Percentiles rank a stretch among this genome's conserved stretches.
These are phyloP conservation scores for Tenualosa ilisha DNA, from an alignment of 2,797 vertebrate genomes.

Conservation along the genomic window DNA sequence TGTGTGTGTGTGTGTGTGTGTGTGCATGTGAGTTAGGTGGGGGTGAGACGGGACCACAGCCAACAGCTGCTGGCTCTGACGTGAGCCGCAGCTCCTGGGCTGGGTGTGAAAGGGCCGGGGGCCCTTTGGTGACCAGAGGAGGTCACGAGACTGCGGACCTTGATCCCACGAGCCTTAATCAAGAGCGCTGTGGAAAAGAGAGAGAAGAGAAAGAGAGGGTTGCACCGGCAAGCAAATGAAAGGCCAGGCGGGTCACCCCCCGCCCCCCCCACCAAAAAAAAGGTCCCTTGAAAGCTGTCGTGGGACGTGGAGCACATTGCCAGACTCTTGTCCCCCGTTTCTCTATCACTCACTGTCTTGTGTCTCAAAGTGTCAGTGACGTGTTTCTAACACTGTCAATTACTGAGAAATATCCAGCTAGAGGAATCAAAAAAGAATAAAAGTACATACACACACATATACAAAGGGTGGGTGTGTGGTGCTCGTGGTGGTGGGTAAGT, in stretches of 20 bases:
- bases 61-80: slow-evolving; percentile 52
- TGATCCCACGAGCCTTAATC: slow-evolving; percentile 39
- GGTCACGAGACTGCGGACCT: slow-evolving; percentile 47
- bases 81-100: slow-evolving; percentile 42
- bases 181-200: slow-evolving; percentile 35
- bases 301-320: slow-evolving; percentile 28
- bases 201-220: slow-evolving; percentile 9
- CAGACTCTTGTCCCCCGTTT: neutral
- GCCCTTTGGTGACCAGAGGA: slow-evolving; percentile 49
- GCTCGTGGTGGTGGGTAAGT: no score
- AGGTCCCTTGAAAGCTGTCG: slow-evolving; percentile 8
- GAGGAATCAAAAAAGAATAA: neutral
- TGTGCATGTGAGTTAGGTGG: neutral
- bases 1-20: slow-evolving; percentile 23
- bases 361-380: neutral
- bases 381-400: neutral
- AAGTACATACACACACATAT: neutral
- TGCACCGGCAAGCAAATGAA: neutral
- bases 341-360: neutral
- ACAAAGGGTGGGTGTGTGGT: neutral
- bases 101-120: slow-evolving; percentile 46
- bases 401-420: neutral
- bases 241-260: neutral
- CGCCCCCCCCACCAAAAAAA: slow-evolving; percentile 23
- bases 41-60: slow-evolving; percentile 34